A percentile compares a stretch with the other conserved stretches of the same genome.
Conservation (phyloP, 2,797 vertebrate species). For the Dendrocincla tyrannina region DNA sequence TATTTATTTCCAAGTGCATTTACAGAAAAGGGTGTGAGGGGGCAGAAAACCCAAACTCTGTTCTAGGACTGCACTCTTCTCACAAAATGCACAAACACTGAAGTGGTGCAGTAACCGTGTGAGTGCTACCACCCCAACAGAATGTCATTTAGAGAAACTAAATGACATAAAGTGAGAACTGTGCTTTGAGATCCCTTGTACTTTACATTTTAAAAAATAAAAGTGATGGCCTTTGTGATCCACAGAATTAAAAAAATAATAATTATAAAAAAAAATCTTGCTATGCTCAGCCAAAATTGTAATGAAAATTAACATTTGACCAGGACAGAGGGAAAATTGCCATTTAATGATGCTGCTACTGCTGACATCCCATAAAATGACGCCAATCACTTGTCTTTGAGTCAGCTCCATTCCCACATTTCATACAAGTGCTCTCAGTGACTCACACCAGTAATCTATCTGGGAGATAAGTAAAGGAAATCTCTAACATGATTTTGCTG, state of each 20-base stretch:
- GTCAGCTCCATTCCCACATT: background rate
- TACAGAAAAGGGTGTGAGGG: background rate
- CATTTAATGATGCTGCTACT: background rate
- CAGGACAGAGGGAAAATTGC: background rate
- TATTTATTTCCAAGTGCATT: background rate
- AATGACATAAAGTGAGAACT: rapidly evolving
- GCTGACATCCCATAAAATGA: background rate
- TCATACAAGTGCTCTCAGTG: background rate
- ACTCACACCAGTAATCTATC: background rate
- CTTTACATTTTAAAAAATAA: background rate
- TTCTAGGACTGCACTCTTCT: background rate
- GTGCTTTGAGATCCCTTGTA: rapidly evolving
- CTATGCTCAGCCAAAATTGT: background rate
- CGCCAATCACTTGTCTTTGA: background rate
- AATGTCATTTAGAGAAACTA: background rate
- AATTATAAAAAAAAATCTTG: too few species aligned
- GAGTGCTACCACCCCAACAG: background rate
- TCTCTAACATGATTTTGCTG: background rate
- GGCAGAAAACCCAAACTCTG: background rate
- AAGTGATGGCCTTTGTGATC: background rate
- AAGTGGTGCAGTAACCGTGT: rapidly evolving
- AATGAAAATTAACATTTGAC: background rate
- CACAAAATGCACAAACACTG: background rate
- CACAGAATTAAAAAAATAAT: background rate
- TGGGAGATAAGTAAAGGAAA: background rate